These are phyloP conservation scores for Ranitomeya imitator DNA, from an alignment of 2,113 vertebrate genomes.

Conservation along the genomic window DNA sequence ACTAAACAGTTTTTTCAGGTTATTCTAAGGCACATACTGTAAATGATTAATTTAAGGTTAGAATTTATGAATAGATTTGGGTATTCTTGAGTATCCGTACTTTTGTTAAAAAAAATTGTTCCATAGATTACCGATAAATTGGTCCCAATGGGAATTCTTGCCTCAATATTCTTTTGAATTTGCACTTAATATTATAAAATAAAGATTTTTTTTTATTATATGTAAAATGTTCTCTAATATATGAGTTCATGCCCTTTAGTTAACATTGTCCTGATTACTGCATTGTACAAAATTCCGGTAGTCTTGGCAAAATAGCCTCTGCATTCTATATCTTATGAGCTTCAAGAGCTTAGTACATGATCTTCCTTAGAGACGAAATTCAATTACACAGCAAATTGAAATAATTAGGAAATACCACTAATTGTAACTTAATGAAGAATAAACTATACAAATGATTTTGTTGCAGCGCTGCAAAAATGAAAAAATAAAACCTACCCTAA, in stretches of 20 bases:
- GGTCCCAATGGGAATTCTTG: slow-evolving; percentile 39
- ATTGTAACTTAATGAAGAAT: slow-evolving; percentile 80
- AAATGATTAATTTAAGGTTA: slow-evolving; percentile 22
- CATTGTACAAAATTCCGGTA: slow-evolving; percentile 42
- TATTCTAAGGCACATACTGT: background rate
- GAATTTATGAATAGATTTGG: background rate
- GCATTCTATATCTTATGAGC: slow-evolving; percentile 19
- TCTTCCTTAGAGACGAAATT: slow-evolving; percentile 69
- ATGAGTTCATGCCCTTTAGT: slow-evolving; percentile 33
- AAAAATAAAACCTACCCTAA: slow-evolving; percentile 22
- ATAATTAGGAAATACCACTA: slow-evolving; percentile 76
- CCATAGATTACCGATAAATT: slow-evolving; percentile 30
- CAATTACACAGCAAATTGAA: slow-evolving; percentile 76
- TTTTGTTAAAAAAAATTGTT: background rate
- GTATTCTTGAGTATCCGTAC: background rate
- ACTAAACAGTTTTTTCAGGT: background rate
- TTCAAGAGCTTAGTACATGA: slow-evolving; percentile 62
- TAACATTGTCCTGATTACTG: slow-evolving; percentile 29
- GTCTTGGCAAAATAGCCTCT: slow-evolving; percentile 21
- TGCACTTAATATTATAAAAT: slow-evolving; percentile 19
- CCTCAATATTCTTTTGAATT: background rate
- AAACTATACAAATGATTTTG: slow-evolving; percentile 67
- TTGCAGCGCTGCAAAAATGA: slow-evolving; percentile 6
- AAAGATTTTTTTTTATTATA: slow-evolving; percentile 3
- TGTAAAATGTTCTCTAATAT: slow-evolving; percentile 6